A percentile compares a stretch with the other conserved stretches of the same genome.
Conservation (phyloP, 2,113 vertebrate species). For the Lampris incognitus region DNA sequence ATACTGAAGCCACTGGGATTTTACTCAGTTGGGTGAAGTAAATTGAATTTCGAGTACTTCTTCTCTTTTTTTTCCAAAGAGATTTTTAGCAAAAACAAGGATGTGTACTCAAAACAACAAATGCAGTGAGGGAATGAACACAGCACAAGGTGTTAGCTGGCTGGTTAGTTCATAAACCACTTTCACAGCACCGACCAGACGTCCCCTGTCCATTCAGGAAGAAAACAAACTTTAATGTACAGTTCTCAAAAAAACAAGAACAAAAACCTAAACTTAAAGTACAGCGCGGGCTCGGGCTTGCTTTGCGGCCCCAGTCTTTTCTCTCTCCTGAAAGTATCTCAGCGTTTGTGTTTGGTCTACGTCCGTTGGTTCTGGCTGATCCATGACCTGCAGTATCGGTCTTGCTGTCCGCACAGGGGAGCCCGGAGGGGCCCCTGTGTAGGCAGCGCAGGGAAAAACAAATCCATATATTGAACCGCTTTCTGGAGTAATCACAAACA, state of each 20-base stretch:
- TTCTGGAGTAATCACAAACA: conserved; percentile 51
- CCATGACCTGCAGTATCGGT: conserved; percentile 12
- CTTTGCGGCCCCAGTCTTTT: not conserved
- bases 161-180: conserved; percentile 22
- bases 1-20: no score
- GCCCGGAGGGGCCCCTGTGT: conserved; percentile 17
- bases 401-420: conserved; percentile 8
- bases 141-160: not conserved
- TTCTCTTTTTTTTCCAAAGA: no score
- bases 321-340: not conserved
- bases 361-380: conserved; percentile 2
- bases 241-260: conserved; percentile 12
- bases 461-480: conserved; percentile 66
- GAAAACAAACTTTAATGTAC: conserved; percentile 4
- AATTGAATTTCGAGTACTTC: no score
- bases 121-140: conserved; percentile 1
- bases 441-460: conserved; percentile 51
- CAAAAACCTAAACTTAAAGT: not conserved
- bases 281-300: not conserved
- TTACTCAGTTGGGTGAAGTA: no score
- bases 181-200: conserved; percentile 7
- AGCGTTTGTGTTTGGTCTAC: not conserved
- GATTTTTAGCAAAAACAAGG: no score
- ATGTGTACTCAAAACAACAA: conserved; percentile 11
- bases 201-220: conserved; percentile 6